Conservation (phyloP, 1,140 invertebrate genomes). For the Drosophila grimshawi region DNA sequence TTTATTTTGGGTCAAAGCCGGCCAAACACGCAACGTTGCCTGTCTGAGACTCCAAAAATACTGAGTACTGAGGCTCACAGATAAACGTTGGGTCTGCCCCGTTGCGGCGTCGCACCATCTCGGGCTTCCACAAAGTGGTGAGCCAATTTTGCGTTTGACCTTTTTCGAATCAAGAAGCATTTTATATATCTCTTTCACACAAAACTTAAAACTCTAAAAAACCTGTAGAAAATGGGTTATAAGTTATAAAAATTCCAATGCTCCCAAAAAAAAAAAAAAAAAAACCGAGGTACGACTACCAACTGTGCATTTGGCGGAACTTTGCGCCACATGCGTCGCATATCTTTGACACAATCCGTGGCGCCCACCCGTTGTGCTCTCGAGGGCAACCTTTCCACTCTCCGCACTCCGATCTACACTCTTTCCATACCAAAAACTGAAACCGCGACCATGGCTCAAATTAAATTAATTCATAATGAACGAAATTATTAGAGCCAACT, state of each 20-base stretch:
- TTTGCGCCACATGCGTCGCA: constrained; percentile 79
- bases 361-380: constrained; percentile 74
- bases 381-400: constrained; percentile 76
- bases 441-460: constrained; percentile 53
- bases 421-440: not conserved
- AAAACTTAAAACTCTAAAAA: constrained; percentile 7
- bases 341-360: constrained; percentile 82
- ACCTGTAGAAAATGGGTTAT: constrained; percentile 69
- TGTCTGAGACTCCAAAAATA: constrained; percentile 44
- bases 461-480: constrained; percentile 82
- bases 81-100: constrained; percentile 64
- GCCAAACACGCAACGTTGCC: constrained; percentile 78
- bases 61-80: constrained; percentile 15
- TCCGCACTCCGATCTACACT: constrained; percentile 2
- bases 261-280: too few species aligned
- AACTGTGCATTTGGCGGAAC: constrained; percentile 82
- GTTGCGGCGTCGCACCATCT: constrained; percentile 18
- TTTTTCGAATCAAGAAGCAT: constrained; percentile 53
- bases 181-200: constrained; percentile 12
- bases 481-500: constrained; percentile 72
- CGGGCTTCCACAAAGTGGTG: constrained; percentile 35
- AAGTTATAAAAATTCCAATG: constrained; percentile 60
- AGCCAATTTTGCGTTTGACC: constrained; percentile 78
- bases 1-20: constrained; percentile 81
- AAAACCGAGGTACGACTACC: constrained; percentile 60